Percentiles rank a stretch among this genome's conserved stretches.
These are phyloP conservation scores for Adelognathus sp. DNA, from an alignment of 2,888 invertebrate genomes.

Conservation along the genomic window DNA sequence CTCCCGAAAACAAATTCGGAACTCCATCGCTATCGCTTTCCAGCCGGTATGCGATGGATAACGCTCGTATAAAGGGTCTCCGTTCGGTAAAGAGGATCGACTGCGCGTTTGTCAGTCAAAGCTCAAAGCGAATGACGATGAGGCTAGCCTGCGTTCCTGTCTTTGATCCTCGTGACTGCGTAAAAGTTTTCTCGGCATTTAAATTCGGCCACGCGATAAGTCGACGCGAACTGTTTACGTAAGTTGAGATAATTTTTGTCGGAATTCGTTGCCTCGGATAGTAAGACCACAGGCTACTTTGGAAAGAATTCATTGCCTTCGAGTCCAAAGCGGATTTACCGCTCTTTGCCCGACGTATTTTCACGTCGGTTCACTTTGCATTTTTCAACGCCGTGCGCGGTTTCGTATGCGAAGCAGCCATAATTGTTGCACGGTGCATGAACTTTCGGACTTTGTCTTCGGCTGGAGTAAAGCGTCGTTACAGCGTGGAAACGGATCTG, in stretches of 20 bases:
- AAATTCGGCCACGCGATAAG: not conserved
- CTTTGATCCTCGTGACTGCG: not conserved
- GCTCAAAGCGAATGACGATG: slow-evolving; percentile 26
- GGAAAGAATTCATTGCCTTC: not conserved
- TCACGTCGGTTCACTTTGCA: not conserved
- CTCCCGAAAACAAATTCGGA: slow-evolving; percentile 22
- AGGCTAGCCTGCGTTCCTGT: not conserved
- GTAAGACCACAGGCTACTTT: not conserved
- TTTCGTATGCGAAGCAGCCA: not conserved
- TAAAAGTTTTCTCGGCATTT: not conserved
- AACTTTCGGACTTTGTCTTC: not conserved
- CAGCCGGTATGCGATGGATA: not conserved
- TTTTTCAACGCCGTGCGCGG: not conserved
- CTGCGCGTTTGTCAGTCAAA: slow-evolving; percentile 7
- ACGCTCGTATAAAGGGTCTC: slow-evolving; percentile 5
- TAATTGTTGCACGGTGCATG: not conserved
- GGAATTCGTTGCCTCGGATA: not conserved
- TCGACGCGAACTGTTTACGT: not conserved
- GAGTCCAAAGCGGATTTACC: not conserved
- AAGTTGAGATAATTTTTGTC: not conserved
- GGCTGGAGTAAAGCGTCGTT: not conserved
- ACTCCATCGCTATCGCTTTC: slow-evolving; percentile 16
- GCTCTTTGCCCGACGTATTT: not conserved
- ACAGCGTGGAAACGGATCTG: slow-evolving; percentile 5
- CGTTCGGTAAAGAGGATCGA: slow-evolving; percentile 30